These are phyloP conservation scores for Platichthys flesus DNA, from an alignment of 2,113 vertebrate species.

Conservation along the genomic window DNA sequence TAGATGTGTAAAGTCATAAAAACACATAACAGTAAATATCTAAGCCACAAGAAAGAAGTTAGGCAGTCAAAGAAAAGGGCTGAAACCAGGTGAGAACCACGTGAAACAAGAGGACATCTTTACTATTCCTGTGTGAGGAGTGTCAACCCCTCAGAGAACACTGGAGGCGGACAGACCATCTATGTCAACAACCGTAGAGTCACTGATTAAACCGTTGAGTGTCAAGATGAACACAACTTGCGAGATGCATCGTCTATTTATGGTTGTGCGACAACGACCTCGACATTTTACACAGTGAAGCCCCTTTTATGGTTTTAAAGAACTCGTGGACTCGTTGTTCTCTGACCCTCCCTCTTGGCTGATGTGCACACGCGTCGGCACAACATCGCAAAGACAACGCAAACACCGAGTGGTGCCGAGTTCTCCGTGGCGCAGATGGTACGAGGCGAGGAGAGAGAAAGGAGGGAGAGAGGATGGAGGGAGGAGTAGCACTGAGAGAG, in stretches of 20 bases:
- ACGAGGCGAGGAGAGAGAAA: constrained; percentile 39
- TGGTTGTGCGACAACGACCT: constrained; percentile 10
- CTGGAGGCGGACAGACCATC: constrained; percentile 13
- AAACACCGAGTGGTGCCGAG: constrained; percentile 65
- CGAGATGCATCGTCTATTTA: constrained; percentile 48
- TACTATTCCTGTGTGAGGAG: constrained; percentile 1
- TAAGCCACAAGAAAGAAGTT: no score
- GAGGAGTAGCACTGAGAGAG: constrained; percentile 65
- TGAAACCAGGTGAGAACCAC: background rate
- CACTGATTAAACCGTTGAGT: constrained; percentile 12
- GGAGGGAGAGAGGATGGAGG: constrained; percentile 18
- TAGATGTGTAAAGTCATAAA: no score
- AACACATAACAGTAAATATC: no score
- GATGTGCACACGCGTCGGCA: background rate
- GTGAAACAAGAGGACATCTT: background rate
- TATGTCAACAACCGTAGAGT: constrained; percentile 41
- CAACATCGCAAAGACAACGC: constrained; percentile 32
- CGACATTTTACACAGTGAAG: constrained; percentile 30
- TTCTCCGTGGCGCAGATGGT: constrained; percentile 77
- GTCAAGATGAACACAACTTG: constrained; percentile 32
- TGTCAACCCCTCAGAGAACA: constrained; percentile 39
- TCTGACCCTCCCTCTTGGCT: background rate
- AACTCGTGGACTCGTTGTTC: no score
- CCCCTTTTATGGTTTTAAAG: background rate
- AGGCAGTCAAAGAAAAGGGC: background rate